These are phyloP conservation scores for Cotesia vestalis DNA, from an alignment of 1,140 invertebrate species.

Conservation along the genomic window DNA sequence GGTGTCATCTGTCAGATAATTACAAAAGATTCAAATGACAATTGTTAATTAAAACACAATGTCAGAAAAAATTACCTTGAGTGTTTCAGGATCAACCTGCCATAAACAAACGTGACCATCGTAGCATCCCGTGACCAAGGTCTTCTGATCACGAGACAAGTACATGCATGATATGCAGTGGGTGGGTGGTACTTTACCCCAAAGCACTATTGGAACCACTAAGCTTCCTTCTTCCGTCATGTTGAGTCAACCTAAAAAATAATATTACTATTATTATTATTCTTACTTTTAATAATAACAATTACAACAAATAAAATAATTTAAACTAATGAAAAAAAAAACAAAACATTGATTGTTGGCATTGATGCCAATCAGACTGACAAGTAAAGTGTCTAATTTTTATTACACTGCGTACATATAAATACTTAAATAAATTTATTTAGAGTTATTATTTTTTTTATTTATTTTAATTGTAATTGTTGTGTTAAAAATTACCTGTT, in stretches of 20 bases:
- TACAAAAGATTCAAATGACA: not conserved
- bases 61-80: conserved; percentile 66
- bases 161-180: conserved; percentile 96
- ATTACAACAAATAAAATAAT: no score
- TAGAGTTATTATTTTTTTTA: no score
- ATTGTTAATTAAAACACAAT: no score
- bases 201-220: conserved; percentile 95
- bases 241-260: conserved; percentile 53
- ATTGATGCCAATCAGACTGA: no score
- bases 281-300: no score
- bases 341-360: no score
- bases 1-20: conserved; percentile 83
- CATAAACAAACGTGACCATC: conserved; percentile 98
- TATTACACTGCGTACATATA: no score
- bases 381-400: no score
- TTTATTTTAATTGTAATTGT: no score
- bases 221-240: conserved; percentile 87
- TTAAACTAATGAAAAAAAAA: no score
- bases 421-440: no score
- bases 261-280: not conserved
- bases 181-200: conserved; percentile 94
- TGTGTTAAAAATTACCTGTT: no score
- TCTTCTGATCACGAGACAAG: conserved; percentile 90
- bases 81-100: conserved; percentile 85
- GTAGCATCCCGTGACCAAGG: conserved; percentile 94